These are phyloP conservation scores for Pelecanus crispus DNA, from an alignment of 2,113 vertebrate species.

Conservation along the genomic window DNA sequence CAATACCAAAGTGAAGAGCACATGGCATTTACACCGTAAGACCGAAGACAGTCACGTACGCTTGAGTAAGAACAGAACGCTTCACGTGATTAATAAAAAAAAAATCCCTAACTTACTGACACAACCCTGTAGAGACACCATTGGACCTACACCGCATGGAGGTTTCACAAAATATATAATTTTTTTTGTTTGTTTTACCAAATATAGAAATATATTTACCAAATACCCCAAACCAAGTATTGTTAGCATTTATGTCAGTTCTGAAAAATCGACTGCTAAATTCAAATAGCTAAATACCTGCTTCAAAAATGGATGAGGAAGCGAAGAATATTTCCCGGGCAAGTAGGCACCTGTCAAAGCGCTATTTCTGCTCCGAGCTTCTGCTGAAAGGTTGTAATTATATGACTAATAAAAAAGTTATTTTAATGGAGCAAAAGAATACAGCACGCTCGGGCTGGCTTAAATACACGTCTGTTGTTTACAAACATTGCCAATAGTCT, in stretches of 20 bases:
- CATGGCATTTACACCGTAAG: neutral
- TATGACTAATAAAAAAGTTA: neutral
- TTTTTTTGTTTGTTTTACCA: neutral
- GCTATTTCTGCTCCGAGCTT: neutral
- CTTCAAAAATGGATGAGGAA: neutral
- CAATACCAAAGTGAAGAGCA: neutral
- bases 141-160: neutral
- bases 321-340: neutral
- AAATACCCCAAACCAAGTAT: neutral
- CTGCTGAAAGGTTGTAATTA: neutral
- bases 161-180: neutral
- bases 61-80: neutral
- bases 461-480: neutral
- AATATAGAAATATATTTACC: neutral
- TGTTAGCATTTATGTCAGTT: fast-evolving
- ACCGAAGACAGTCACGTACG: neutral
- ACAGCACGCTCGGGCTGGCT: neutral
- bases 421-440: neutral
- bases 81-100: neutral
- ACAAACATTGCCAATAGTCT: neutral
- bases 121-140: neutral
- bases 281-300: neutral
- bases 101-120: too few relatives aligned
- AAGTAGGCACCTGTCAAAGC: neutral
- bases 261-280: neutral